Base-by-base conservation (phyloP, 2,888 invertebrate genomes). In the Nineta flava region DNA sequence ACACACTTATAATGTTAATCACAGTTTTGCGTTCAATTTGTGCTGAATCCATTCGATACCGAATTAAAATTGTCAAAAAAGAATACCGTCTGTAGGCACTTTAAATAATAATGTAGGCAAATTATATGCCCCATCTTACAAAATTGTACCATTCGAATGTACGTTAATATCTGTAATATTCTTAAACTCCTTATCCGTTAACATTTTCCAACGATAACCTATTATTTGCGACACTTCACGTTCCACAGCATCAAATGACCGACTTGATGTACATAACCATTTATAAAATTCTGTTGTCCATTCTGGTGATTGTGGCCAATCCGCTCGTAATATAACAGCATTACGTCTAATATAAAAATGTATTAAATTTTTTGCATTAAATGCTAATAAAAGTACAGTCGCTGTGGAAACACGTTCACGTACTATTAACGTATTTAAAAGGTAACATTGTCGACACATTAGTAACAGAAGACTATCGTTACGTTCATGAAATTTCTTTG, bases 361-460 rank as follows among this genome's bases (percentile, higher is more conserved):
- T 16, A 72, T 70, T 49, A 87, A 65, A 55, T 76, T 75, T 57
- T 73, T 75, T 1, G 78, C 79, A 2, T 77, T 75, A 45, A 72
- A 71, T 0, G 81, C 84, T 42, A 87, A 68, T 12, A 87, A 69
- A 41, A 88, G 65, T 13, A 86, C 72, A 0, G 87, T 87, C 0
- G 82, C 73, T 2, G 87, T 85, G 4, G 87, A 87, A 51, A 90
- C 73, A 58, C 81, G 73, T 62, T 88, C 87, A 7, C 84, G 75
- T 21, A 86, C 70, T 56, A 81, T 67, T 66, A 87, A 62, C 6
- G 82, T 82, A 50, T 77, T 74, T 43, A 87, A 63, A 58, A 75
- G 73, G 17, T 73, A 74, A 62, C 86, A 86, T 57, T 77, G 74
- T 47, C 79, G 69, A 53, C 77, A 76, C 53, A 88, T 65, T 52